phyloP scores from a whole-genome alignment of 2,797 vertebrate genomes.

The Eulemur albifrons region DNA sequence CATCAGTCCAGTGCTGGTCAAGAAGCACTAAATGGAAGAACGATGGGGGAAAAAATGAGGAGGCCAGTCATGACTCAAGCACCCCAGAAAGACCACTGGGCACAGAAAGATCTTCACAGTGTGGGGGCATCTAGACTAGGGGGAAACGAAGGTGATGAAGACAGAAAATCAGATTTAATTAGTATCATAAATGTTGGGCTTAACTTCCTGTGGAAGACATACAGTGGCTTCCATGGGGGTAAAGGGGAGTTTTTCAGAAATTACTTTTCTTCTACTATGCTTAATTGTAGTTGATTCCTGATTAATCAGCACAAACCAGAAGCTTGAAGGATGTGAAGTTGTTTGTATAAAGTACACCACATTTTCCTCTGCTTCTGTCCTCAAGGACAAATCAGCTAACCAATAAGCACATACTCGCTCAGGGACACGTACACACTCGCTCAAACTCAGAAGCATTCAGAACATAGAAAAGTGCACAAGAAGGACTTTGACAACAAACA shows the following conservation, averaged over 20 bases:
- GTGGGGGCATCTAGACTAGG: background rate
- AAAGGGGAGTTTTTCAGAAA: background rate
- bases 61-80: background rate
- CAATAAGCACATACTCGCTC: too few relatives aligned
- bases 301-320: background rate
- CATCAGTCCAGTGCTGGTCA: background rate
- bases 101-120: background rate
- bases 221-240: background rate
- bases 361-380: background rate
- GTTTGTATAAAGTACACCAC: background rate
- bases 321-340: background rate
- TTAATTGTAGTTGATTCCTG: background rate
- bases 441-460: constrained; percentile 12
- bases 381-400: background rate
- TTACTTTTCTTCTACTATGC: background rate
- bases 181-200: background rate
- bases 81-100: background rate
- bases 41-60: background rate
- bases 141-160: background rate
- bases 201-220: background rate
- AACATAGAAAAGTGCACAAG: background rate
- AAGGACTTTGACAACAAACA: background rate
- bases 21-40: background rate
- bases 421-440: too few relatives aligned
- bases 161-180: background rate